Base-by-base conservation (phyloP, 2,888 invertebrate genomes). In the Anoplius nigerrimus region DNA sequence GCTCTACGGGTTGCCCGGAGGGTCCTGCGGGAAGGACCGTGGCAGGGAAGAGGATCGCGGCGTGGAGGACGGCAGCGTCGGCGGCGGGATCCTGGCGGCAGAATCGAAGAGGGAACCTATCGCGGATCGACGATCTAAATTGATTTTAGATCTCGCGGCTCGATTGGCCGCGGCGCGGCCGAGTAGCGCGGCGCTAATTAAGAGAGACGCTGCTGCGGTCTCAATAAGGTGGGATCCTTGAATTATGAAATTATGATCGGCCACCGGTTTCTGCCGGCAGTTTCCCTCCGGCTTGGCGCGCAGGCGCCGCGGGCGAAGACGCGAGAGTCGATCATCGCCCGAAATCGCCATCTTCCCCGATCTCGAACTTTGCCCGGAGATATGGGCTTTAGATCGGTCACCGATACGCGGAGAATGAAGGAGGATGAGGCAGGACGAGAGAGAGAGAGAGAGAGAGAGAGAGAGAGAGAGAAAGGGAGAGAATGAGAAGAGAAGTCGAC, bases 81-180 rank as follows among this genome's bases (percentile, higher is more conserved):
- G 34, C 34, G 34, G 34, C 34, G 11, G 34, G 34, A 34, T 34
- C 34, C 11, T 13, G 6, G 11, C 11, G 6, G 34, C 34, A 34
- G 66, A 65, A 34, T 6, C 34, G 58, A 52, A 45, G 61, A 52
- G 22, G 20, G 27, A 21, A 3, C 66, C 75, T 84, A 84, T 84
- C 84, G 78, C 64, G 63, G 55, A 66, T 68, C 73, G 64, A 71
- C 76, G 81, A 84, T 84, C 84, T 83, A 84, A 84, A 84, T 84
- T 84, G 84, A 84, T 84, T 84, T 83, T 82, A 83, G 84, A 84
- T 84, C 82, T 72, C 72, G 73, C 60, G 72, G 81, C 64, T 78
- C 80, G 83, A 84, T 84, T 82, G 78, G 75, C n/a, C n/a, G 55
- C 57, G 45, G 65, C 79, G 74, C n/a, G n/a, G n/a, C 76, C 21